Conservation (phyloP, 2,888 invertebrate species). For the Mycalesis mineus region DNA sequence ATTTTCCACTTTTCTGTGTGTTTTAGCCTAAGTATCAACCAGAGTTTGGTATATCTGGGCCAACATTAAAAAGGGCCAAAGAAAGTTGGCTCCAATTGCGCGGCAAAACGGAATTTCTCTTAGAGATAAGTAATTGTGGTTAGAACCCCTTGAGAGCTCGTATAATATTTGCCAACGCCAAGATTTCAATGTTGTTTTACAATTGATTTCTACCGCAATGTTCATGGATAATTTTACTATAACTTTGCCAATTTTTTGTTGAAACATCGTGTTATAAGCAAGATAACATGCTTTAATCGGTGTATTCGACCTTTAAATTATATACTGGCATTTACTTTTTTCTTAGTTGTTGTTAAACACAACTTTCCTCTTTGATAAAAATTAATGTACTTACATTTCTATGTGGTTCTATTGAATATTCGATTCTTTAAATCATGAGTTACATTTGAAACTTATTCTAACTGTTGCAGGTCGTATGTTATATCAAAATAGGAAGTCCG, state of each 20-base stretch:
- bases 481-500: neutral
- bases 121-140: constrained; percentile 17
- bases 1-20: too few relatives aligned
- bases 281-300: too few relatives aligned
- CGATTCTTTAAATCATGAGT: too few relatives aligned
- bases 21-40: constrained; percentile 19
- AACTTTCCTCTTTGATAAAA: neutral
- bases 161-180: neutral
- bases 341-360: too few relatives aligned
- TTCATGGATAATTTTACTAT: neutral
- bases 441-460: too few relatives aligned
- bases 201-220: constrained; percentile 9
- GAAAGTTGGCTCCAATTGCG: constrained; percentile 33
- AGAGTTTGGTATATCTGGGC: constrained; percentile 36
- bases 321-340: too few relatives aligned
- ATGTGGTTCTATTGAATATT: too few relatives aligned
- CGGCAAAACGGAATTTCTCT: constrained; percentile 18
- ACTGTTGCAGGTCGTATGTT: too few relatives aligned
- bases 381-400: too few relatives aligned
- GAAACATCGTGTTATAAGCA: too few relatives aligned
- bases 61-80: constrained; percentile 37
- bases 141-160: constrained; percentile 4
- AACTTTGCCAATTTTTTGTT: neutral
- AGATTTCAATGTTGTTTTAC: neutral
- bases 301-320: too few relatives aligned